A percentile compares a stretch with the other conserved stretches of the same genome.
Conservation (phyloP, 2,113 vertebrate genomes). For the Ptychochromis oligacanthus region DNA sequence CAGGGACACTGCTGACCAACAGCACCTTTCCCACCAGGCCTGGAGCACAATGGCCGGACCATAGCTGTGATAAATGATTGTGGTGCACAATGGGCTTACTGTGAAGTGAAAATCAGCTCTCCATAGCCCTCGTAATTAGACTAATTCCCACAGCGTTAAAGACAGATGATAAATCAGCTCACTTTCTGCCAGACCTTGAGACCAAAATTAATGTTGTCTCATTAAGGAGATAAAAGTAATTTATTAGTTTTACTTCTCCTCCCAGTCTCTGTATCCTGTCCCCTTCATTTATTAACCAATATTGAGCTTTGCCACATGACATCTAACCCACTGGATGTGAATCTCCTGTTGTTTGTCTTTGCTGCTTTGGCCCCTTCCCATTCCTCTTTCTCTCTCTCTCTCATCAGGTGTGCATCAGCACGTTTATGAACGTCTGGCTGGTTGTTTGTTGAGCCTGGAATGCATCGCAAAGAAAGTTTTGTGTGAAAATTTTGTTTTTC, state of each 20-base stretch:
- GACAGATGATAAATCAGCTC: slow-evolving; percentile 76
- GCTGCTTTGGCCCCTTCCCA: not conserved
- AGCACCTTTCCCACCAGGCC: slow-evolving; percentile 49
- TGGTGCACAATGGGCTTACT: slow-evolving; percentile 76
- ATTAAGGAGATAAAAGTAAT: slow-evolving; percentile 86
- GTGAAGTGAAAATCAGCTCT: slow-evolving; percentile 71
- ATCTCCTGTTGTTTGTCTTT: slow-evolving; percentile 42
- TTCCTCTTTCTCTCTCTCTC: not conserved
- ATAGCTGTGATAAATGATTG: slow-evolving; percentile 55
- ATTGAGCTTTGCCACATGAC: slow-evolving; percentile 72
- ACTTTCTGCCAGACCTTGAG: slow-evolving; percentile 82
- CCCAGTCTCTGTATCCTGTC: slow-evolving; percentile 42
- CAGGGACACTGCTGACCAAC: slow-evolving; percentile 10
- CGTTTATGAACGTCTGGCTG: not conserved
- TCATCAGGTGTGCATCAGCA: slow-evolving; percentile 14
- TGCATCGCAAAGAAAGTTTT: not conserved
- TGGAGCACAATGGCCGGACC: not conserved
- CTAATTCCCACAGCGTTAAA: slow-evolving; percentile 75
- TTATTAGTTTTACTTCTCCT: slow-evolving; percentile 76
- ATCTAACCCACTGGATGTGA: slow-evolving; percentile 47
- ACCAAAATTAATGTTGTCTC: slow-evolving; percentile 87
- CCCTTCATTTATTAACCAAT: slow-evolving; percentile 84
- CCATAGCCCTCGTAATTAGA: slow-evolving; percentile 69
- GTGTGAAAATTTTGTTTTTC: not conserved
- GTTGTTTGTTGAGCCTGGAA: slow-evolving; percentile 3